phyloP scores from a whole-genome alignment of 2,797 vertebrate species.

The Tauraco hartlaubi region DNA sequence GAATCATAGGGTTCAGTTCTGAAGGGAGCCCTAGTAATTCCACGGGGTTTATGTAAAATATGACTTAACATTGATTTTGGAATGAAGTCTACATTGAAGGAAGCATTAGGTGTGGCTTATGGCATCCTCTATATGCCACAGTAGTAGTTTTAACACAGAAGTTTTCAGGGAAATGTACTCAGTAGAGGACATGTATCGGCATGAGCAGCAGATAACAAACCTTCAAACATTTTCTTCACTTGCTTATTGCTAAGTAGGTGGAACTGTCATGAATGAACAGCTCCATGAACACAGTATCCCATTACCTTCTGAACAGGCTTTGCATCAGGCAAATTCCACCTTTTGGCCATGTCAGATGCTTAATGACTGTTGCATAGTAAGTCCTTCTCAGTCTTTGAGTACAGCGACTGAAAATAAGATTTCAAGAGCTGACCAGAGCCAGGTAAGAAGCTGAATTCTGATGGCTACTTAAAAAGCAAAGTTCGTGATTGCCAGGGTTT shows the following conservation, averaged over 20 bases:
- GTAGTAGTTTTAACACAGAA: background rate
- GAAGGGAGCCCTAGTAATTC: background rate
- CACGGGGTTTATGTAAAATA: background rate
- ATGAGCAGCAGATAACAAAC: background rate
- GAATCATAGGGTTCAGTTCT: background rate
- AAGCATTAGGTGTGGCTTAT: background rate
- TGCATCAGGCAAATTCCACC: background rate
- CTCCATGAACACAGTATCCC: background rate
- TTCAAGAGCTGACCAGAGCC: background rate
- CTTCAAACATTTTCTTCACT: constrained; percentile 10
- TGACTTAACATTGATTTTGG: background rate
- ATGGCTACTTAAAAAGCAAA: background rate
- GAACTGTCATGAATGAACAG: background rate
- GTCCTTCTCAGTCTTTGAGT: background rate
- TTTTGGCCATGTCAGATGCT: background rate
- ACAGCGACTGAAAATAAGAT: background rate
- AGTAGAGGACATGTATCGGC: background rate
- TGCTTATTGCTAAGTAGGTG: background rate
- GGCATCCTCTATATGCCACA: background rate
- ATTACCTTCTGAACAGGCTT: background rate
- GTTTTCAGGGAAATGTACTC: background rate
- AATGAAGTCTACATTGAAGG: background rate
- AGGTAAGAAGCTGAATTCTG: background rate
- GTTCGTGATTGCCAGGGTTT: background rate
- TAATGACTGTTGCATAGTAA: background rate